phyloP scores from a whole-genome alignment of 2,888 invertebrate species.

The Spialia ferax region DNA sequence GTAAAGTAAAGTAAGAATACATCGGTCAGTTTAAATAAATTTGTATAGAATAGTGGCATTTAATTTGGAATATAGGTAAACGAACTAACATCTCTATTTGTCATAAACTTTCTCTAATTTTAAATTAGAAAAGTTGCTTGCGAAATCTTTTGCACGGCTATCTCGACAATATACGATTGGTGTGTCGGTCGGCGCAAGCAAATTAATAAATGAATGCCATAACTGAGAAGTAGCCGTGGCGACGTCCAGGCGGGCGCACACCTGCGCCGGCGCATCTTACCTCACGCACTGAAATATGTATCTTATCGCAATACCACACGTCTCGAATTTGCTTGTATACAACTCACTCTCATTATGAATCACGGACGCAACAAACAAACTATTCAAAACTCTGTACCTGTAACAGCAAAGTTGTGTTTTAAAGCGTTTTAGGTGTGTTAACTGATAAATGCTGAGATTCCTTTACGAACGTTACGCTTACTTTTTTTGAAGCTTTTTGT shows the following conservation, averaged over 20 bases:
- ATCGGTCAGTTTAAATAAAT: no score
- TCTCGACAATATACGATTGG: conserved; percentile 59
- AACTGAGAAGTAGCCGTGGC: conserved; percentile 81
- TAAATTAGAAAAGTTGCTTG: conserved; percentile 12
- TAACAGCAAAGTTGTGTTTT: conserved; percentile 78
- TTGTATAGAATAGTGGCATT: no score
- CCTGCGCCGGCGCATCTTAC: conserved; percentile 80
- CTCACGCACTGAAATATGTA: conserved; percentile 49
- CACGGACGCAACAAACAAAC: conserved; percentile 84
- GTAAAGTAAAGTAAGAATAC: no score
- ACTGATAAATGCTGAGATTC: conserved; percentile 69
- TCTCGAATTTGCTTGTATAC: conserved; percentile 42
- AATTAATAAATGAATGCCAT: conserved; percentile 85
- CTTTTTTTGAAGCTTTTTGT: conserved; percentile 41
- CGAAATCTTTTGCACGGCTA: conserved; percentile 38
- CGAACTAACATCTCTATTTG: not conserved
- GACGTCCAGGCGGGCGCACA: conserved; percentile 83
- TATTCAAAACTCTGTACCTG: conserved; percentile 81
- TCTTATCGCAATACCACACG: conserved; percentile 43
- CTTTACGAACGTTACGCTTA: conserved; percentile 58
- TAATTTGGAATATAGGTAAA: no score
- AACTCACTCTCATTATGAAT: conserved; percentile 79
- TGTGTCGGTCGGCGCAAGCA: conserved; percentile 76
- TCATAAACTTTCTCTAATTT: not conserved
- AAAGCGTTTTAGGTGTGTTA: conserved; percentile 53